Evolutionary conservation across 64 coral and sea anemone species (phyloP).

Genomic region (Montipora capricornis): DNA sequence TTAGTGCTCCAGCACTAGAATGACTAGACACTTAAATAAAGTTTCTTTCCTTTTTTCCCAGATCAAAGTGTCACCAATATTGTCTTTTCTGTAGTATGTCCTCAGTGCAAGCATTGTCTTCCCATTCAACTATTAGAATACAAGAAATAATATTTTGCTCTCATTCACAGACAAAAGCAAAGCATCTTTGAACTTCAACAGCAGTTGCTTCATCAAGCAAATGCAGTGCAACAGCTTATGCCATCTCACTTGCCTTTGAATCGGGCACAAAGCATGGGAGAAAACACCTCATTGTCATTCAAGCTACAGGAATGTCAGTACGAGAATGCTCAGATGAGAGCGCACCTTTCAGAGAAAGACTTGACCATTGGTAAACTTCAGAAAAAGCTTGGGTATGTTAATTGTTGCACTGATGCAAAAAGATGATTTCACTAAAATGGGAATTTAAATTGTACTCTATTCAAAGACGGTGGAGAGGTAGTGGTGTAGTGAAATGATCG

Average conservation of each 20-base stretch:
- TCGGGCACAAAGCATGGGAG: conserved; percentile 48
- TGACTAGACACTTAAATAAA: too few relatives aligned
- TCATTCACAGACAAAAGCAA: conserved; percentile 79
- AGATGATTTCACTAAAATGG: neutral
- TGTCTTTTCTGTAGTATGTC: too few relatives aligned
- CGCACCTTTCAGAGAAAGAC: conserved; percentile 83
- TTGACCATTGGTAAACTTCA: conserved; percentile 80
- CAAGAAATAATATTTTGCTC: neutral
- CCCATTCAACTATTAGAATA: neutral
- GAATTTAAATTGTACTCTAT: neutral
- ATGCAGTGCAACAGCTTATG: conserved; percentile 58
- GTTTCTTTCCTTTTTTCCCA: too few relatives aligned
- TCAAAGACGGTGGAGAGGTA: too few relatives aligned
- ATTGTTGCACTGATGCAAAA: neutral
- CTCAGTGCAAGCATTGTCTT: neutral
- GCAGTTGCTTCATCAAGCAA: conserved; percentile 74
- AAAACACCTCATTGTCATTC: conserved; percentile 49
- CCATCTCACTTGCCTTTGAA: conserved; percentile 39
- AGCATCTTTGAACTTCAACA: conserved; percentile 89
- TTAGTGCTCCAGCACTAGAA: too few relatives aligned
- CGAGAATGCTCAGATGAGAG: conserved; percentile 84
- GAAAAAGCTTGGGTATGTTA: conserved; percentile 83
- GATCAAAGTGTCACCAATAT: too few relatives aligned
- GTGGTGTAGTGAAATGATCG: too few relatives aligned
- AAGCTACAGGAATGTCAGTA: conserved; percentile 94